Conservation (phyloP, 2,888 invertebrate species). For the Meliscaeva auricollis region DNA sequence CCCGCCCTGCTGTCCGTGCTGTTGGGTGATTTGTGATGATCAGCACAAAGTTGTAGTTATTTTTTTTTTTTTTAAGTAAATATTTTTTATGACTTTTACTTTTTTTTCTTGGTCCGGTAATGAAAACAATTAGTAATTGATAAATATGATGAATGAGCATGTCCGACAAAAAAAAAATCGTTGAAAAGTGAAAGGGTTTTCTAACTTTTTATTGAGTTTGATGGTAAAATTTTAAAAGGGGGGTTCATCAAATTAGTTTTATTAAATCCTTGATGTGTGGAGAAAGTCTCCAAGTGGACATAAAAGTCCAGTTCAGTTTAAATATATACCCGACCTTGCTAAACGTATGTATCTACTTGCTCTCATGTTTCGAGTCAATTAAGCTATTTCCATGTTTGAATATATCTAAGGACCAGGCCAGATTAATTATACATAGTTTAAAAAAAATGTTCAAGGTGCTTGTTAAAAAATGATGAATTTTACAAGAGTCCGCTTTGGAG, state of each 20-base stretch:
- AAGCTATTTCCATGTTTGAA: too few relatives aligned
- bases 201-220: constrained; percentile 23
- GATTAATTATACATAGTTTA: too few relatives aligned
- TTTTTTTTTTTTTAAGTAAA: constrained; percentile 14
- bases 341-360: too few relatives aligned
- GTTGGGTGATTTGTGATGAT: constrained; percentile 51
- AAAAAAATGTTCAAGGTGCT: too few relatives aligned
- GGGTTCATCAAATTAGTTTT: neutral
- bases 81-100: constrained; percentile 31
- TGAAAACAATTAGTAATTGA: constrained; percentile 36
- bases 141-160: constrained; percentile 32
- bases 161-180: constrained; percentile 5
- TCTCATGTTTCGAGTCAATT: too few relatives aligned
- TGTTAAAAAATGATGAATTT: too few relatives aligned
- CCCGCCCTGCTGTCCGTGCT: neutral
- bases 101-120: constrained; percentile 17
- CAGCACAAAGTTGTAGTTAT: constrained; percentile 1
- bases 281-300: constrained; percentile 7
- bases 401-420: too few relatives aligned
- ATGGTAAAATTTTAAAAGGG: constrained; percentile 23
- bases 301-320: neutral
- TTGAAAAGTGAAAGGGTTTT: constrained; percentile 58
- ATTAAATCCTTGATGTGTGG: constrained; percentile 32
- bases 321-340: too few relatives aligned
- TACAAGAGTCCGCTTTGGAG: too few relatives aligned